Conservation (phyloP, 2,888 invertebrate genomes). For the Drosophila testacea region DNA sequence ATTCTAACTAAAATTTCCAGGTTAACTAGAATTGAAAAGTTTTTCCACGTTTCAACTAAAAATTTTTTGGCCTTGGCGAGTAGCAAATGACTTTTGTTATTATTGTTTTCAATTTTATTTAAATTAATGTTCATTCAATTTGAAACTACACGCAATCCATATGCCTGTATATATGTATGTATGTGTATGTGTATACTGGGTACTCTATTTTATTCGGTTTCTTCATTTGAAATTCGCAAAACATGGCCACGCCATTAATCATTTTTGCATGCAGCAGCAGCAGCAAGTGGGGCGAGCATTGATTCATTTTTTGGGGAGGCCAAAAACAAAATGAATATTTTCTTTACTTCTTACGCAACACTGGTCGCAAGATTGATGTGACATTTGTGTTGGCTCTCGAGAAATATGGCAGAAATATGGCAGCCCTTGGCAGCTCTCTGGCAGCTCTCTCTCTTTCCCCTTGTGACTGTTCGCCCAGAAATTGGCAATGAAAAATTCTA, state of each 20-base stretch:
- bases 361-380: constrained; percentile 82
- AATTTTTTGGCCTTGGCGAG: constrained; percentile 2
- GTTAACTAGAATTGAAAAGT: too few species aligned
- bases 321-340: constrained; percentile 74
- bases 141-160: constrained; percentile 3
- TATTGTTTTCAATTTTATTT: constrained; percentile 4
- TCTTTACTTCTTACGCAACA: constrained; percentile 77
- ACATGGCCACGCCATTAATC: constrained; percentile 65
- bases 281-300: constrained; percentile 47
- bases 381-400: constrained; percentile 76
- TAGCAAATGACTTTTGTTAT: neutral
- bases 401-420: constrained; percentile 73
- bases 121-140: constrained; percentile 19
- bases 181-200: neutral
- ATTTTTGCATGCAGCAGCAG: constrained; percentile 55
- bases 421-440: constrained; percentile 57
- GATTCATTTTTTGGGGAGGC: constrained; percentile 54
- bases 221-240: constrained; percentile 63
- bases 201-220: constrained; percentile 25
- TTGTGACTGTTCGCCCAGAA: constrained; percentile 45
- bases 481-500: constrained; percentile 81
- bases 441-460: constrained; percentile 26
- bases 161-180: neutral
- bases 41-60: neutral
- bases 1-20: neutral